A percentile compares a stretch with the other conserved stretches of the same genome.
These are phyloP conservation scores for Eublepharis macularius DNA, from an alignment of 2,113 vertebrate genomes.

Conservation along the genomic window DNA sequence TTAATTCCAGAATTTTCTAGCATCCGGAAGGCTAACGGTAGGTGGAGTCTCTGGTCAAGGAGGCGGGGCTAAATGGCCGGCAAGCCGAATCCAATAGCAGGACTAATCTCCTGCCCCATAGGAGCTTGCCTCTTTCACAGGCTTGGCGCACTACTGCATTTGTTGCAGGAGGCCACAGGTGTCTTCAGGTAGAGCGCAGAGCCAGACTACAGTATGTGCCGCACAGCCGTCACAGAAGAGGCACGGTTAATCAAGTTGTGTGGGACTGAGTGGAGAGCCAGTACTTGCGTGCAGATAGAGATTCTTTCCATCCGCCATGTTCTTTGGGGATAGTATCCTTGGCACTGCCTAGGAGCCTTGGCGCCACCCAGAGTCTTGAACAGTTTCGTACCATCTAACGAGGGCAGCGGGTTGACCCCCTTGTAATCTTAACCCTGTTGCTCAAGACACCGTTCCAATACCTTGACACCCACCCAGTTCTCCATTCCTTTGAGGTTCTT, in stretches of 20 bases:
- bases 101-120: neutral
- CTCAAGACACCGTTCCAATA: neutral
- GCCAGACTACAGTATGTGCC: neutral
- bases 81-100: neutral
- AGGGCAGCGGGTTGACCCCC: no score
- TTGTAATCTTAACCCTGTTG: neutral
- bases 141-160: no score
- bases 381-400: neutral
- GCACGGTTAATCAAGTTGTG: neutral
- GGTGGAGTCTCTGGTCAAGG: neutral
- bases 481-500: neutral
- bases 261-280: neutral
- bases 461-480: no score
- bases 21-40: neutral
- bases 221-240: neutral
- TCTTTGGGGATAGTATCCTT: neutral
- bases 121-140: neutral
- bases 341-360: neutral
- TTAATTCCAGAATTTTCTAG: neutral
- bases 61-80: neutral
- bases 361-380: neutral
- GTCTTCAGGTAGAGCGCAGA: no score
- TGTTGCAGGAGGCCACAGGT: no score
- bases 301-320: neutral
- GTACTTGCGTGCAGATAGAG: no score